Evolutionary conservation across 53 echinoderm and acorn worm genomes (phyloP), one percentile per base, ranked within the genome.

Genomic region (Echinarachnius parma): DNA sequence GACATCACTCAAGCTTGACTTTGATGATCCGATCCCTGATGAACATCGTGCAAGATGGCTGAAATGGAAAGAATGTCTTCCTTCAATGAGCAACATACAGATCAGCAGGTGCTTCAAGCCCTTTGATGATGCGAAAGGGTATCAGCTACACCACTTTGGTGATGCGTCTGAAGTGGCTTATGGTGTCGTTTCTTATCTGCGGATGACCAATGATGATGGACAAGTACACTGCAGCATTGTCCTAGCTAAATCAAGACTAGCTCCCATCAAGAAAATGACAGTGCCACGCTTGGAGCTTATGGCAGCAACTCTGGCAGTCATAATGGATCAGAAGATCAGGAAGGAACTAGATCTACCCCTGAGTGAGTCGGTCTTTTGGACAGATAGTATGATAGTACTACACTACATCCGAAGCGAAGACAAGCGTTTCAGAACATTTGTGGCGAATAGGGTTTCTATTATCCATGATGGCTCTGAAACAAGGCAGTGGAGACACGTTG

Each of bases 341-440:
- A 31, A 29, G 48, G 77, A 83, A 28, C 76, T 83, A 15, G 77
- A 67, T 18, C 23, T 83, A 27, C 76, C 76, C 3, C 18, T 76
- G 28, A 53, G 31, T 54, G 25, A 42, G 56, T 84, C 67, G 9
- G 58, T 47, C 3, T 83, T 59, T 24, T 66, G 78, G 67, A 83
- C 78, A 23, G 75, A 86, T 61, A 80, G 79, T 72, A 79, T 60
- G 5, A 28, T 69, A 16, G 84, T 75, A 48, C 28, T 45, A 33
- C 22, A 21, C 27, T 82, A 59, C 45, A 30, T 76, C 26, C 63
- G 44, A 46, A 79, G 44, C 55, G n/a, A n/a, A n/a, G n/a, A n/a
- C n/a, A n/a, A n/a, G n/a, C n/a, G n/a, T n/a, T n/a, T n/a, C n/a
- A n/a, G n/a, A n/a, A n/a, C n/a, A n/a, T n/a, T n/a, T n/a, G n/a